Percentiles rank a stretch among this genome's conserved stretches.
Conservation (phyloP, 2,113 vertebrate species). For the Trematocara macrostoma region DNA sequence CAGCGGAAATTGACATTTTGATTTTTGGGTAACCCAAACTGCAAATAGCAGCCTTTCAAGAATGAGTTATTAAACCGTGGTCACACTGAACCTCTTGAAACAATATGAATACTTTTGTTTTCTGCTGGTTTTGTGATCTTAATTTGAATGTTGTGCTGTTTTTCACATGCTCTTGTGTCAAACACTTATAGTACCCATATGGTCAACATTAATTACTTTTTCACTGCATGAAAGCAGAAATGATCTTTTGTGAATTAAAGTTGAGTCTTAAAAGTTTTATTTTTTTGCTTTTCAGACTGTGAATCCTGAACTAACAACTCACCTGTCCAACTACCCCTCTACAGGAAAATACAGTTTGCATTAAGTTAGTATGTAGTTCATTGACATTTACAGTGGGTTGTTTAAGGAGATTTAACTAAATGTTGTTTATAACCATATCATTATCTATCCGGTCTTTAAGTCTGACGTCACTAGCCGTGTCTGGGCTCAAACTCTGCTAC, state of each 20-base stretch:
- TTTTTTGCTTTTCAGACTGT: conserved; percentile 4
- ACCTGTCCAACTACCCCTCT: not conserved
- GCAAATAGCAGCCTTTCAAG: not conserved
- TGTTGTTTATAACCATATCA: not conserved
- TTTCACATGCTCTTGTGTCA: not conserved
- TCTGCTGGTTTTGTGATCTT: not conserved
- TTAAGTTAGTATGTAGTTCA: not conserved
- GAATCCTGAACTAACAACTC: not conserved
- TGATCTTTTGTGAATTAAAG: not conserved
- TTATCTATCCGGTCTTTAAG: not conserved
- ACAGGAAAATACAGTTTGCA: not conserved
- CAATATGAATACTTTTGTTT: not conserved
- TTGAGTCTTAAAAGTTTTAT: not conserved
- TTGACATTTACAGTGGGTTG: not conserved
- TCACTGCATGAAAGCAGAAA: not conserved
- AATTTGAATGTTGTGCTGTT: not conserved
- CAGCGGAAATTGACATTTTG: not conserved
- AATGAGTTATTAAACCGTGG: not conserved
- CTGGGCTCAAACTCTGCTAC: no score
- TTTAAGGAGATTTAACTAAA: not conserved
- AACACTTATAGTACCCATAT: not conserved
- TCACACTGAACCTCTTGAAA: not conserved
- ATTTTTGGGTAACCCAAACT: not conserved
- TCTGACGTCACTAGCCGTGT: no score
- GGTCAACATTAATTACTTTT: not conserved